These are phyloP conservation scores for Tachuris rubrigastra DNA, from an alignment of 2,113 vertebrate species.

Conservation along the genomic window DNA sequence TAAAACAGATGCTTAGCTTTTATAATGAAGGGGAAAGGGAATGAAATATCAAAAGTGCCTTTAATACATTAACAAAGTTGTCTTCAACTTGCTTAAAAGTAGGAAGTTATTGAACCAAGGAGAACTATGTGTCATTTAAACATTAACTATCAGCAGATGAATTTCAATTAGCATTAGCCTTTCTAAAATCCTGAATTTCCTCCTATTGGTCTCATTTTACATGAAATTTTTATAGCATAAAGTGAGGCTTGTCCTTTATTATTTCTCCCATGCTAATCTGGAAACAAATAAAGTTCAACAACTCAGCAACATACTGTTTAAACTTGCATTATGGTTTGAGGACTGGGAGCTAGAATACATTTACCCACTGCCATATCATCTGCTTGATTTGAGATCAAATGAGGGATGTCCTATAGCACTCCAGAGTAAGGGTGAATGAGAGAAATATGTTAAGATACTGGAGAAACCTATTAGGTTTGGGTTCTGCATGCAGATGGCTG, in stretches of 20 bases:
- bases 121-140: conserved; percentile 59
- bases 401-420: conserved; percentile 64
- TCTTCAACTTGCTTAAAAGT: conserved; percentile 63
- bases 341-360: conserved; percentile 58
- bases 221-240: conserved; percentile 44
- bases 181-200: conserved; percentile 30
- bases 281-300: conserved; percentile 67
- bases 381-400: conserved; percentile 70
- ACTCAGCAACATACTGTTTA: conserved; percentile 60
- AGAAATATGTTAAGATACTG: conserved; percentile 61
- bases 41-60: conserved; percentile 60
- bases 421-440: conserved; percentile 32
- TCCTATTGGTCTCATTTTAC: conserved; percentile 53
- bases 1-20: conserved; percentile 72
- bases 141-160: conserved; percentile 50
- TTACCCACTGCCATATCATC: conserved; percentile 59
- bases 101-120: conserved; percentile 61
- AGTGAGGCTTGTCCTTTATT: conserved; percentile 38
- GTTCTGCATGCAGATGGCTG: neutral
- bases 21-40: conserved; percentile 62
- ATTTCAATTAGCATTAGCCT: conserved; percentile 56
- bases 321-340: conserved; percentile 54
- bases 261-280: conserved; percentile 54
- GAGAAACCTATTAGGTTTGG: conserved; percentile 39
- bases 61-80: conserved; percentile 68